Evolutionary conservation across 1,140 invertebrate genomes (phyloP).

Genomic region (Leptoteleia sp.): DNA sequence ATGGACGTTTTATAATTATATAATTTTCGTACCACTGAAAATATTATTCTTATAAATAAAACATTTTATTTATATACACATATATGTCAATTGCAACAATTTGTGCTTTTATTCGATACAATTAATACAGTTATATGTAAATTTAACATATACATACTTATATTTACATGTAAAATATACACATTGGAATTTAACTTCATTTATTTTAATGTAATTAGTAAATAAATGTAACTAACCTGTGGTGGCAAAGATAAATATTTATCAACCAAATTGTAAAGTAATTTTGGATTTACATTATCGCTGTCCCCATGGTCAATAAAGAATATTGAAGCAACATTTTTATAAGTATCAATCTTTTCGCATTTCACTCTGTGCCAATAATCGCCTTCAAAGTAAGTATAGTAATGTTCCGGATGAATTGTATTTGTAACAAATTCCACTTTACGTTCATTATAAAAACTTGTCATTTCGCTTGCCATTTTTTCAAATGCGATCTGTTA

Average conservation of each 20-base stretch:
- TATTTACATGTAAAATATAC: too few species aligned
- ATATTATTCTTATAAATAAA: too few species aligned
- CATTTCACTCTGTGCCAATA: slow-evolving; percentile 84
- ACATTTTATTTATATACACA: too few species aligned
- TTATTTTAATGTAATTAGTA: too few species aligned
- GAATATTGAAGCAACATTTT: slow-evolving; percentile 81
- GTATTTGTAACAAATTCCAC: slow-evolving; percentile 3
- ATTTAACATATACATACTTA: too few species aligned
- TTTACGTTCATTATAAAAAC: slow-evolving; percentile 79
- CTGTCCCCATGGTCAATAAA: slow-evolving; percentile 85
- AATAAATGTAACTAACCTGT: slow-evolving; percentile 78
- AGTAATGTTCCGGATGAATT: slow-evolving; percentile 79
- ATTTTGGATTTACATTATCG: slow-evolving; percentile 77
- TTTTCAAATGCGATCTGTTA: slow-evolving; percentile 81
- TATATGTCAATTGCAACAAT: too few species aligned
- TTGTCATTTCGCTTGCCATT: slow-evolving; percentile 82
- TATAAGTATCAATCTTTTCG: slow-evolving; percentile 76
- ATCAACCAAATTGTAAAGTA: slow-evolving; percentile 82
- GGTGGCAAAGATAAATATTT: slow-evolving; percentile 83
- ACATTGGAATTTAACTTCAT: too few species aligned
- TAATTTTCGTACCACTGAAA: too few species aligned
- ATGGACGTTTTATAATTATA: too few species aligned
- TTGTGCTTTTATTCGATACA: too few species aligned
- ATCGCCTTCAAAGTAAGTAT: slow-evolving; percentile 81
- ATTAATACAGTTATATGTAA: too few species aligned